These are phyloP conservation scores for Ostrea edulis DNA, from an alignment of 1,140 invertebrate species.

Conservation along the genomic window DNA sequence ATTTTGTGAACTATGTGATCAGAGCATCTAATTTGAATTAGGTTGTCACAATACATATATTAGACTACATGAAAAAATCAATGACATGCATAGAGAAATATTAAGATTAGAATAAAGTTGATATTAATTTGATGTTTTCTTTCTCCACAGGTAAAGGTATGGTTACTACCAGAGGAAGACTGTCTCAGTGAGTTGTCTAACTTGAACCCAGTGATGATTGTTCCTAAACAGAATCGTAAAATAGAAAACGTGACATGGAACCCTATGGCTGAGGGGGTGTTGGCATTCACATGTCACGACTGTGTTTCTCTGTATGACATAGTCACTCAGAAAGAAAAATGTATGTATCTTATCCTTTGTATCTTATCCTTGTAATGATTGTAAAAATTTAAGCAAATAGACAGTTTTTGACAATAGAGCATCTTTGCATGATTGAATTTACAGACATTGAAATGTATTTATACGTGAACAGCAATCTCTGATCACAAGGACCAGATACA, in stretches of 20 bases:
- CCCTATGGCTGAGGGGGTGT: slow-evolving; percentile 95
- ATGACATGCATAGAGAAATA: too few relatives aligned
- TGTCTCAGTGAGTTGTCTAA: slow-evolving; percentile 83
- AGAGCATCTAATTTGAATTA: too few relatives aligned
- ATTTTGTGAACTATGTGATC: too few relatives aligned
- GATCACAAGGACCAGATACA: slow-evolving; percentile 74
- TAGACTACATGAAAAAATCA: too few relatives aligned
- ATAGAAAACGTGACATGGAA: slow-evolving; percentile 98
- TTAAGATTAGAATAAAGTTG: neutral
- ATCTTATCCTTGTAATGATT: neutral
- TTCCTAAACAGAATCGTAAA: slow-evolving; percentile 84
- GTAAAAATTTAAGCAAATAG: too few relatives aligned
- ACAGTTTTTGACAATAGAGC: neutral
- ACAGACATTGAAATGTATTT: neutral
- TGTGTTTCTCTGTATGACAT: slow-evolving; percentile 93
- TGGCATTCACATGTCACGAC: slow-evolving; percentile 90
- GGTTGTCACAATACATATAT: too few relatives aligned
- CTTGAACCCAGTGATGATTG: slow-evolving; percentile 81
- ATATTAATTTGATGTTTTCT: neutral
- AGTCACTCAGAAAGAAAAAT: slow-evolving; percentile 73
- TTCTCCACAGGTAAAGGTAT: slow-evolving; percentile 96
- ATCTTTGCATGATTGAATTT: neutral
- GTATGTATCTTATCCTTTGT: slow-evolving; percentile 49
- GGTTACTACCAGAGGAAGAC: slow-evolving; percentile 93
- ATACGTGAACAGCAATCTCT: slow-evolving; percentile 58